phyloP scores from a whole-genome alignment of 1,140 invertebrate genomes.

The Ridgeia piscesae region DNA sequence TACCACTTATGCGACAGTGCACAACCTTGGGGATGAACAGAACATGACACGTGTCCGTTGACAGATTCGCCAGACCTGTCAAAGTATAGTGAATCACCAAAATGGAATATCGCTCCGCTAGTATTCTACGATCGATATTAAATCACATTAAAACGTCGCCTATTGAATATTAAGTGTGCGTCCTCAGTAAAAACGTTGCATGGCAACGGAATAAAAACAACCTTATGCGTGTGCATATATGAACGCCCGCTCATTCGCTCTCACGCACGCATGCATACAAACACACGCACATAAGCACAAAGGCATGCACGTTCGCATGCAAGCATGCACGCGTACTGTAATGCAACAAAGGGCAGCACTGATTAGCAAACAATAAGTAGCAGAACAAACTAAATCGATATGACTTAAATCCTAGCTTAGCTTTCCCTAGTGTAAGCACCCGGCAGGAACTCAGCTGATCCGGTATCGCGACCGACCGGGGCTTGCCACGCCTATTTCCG shows the following conservation, averaged over 20 bases:
- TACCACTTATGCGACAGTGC: not conserved
- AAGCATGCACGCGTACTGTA: too few species aligned
- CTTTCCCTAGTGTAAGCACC: not conserved
- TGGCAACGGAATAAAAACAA: not conserved
- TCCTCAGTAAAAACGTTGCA: not conserved
- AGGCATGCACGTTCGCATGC: too few species aligned
- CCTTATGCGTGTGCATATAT: too few species aligned
- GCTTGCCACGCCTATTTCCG: not conserved
- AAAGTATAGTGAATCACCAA: not conserved
- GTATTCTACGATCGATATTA: not conserved
- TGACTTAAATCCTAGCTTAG: not conserved
- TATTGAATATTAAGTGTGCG: not conserved
- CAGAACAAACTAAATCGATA: not conserved
- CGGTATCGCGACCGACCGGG: not conserved
- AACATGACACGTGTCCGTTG: not conserved
- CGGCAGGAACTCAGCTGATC: not conserved
- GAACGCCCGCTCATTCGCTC: too few species aligned
- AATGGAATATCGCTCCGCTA: not conserved
- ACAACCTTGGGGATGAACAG: not conserved
- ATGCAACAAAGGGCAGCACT: too few species aligned
- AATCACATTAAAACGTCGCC: not conserved
- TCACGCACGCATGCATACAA: not conserved
- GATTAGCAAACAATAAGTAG: not conserved
- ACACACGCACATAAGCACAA: too few species aligned
- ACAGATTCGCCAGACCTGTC: not conserved